These are phyloP conservation scores for Crax fasciolata DNA, from an alignment of 2,797 vertebrate species.

Conservation along the genomic window DNA sequence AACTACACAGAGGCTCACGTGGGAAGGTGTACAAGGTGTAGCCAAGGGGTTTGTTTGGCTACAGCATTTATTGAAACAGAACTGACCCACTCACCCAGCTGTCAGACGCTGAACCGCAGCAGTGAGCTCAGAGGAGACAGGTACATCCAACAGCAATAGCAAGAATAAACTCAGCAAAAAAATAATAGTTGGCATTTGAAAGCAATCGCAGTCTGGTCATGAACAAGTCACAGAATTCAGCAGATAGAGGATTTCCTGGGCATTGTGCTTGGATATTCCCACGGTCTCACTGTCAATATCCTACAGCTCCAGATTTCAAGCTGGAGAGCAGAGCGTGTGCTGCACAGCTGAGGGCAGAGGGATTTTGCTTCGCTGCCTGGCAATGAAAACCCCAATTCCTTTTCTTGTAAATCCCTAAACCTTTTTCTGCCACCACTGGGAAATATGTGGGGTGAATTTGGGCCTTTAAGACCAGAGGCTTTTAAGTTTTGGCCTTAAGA, in stretches of 20 bases:
- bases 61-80: neutral
- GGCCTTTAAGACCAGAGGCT: neutral
- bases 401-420: slow-evolving; percentile 4
- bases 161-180: neutral
- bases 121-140: neutral
- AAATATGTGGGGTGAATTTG: neutral
- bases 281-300: neutral
- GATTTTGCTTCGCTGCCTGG: neutral
- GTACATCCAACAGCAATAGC: neutral
- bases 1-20: neutral
- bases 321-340: neutral
- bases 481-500: too few species aligned
- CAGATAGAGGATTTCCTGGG: neutral
- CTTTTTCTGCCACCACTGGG: neutral
- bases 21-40: neutral
- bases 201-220: neutral
- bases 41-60: neutral
- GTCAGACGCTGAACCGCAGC: neutral
- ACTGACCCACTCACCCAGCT: neutral
- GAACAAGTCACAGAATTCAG: neutral
- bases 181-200: neutral
- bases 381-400: neutral
- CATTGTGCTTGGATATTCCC: neutral
- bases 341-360: neutral
- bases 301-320: slow-evolving; percentile 1